Conservation (phyloP, 2,888 invertebrate genomes). For the Cyclophora albipunctata region DNA sequence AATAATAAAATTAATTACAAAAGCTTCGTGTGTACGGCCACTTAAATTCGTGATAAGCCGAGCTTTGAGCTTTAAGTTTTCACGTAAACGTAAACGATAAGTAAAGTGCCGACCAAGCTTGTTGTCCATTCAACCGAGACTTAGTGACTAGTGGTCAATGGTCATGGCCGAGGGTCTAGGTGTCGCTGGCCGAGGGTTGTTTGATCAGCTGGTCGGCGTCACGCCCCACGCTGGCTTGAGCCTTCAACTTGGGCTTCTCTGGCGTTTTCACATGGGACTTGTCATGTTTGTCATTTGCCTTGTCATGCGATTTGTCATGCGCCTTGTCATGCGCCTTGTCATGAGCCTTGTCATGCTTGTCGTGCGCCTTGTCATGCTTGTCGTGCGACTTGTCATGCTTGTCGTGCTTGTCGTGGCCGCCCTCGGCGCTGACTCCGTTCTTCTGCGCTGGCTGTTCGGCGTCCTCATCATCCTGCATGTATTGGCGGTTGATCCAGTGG, state of each 20-base stretch:
- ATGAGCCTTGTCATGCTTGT: conserved; percentile 15
- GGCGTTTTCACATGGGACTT: conserved; percentile 5
- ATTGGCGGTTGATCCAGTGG: conserved; percentile 74
- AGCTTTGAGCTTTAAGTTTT: no score
- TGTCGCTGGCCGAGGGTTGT: conserved; percentile 64
- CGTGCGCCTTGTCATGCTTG: conserved; percentile 16
- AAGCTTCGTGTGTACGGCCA: no score
- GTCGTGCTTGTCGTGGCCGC: conserved; percentile 33
- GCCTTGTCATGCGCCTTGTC: conserved; percentile 14
- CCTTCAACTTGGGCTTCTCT: conserved; percentile 50
- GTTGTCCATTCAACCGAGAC: no score
- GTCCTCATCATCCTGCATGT: conserved; percentile 58
- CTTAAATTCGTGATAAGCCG: no score
- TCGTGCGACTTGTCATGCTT: conserved; percentile 17
- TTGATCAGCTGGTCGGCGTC: conserved; percentile 75
- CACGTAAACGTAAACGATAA: no score
- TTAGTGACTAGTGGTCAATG: not conserved
- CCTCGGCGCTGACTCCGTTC: conserved; percentile 62
- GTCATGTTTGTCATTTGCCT: conserved; percentile 8
- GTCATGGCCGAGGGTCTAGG: conserved; percentile 44
- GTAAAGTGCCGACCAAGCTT: no score
- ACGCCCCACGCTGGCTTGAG: conserved; percentile 66
- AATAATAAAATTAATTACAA: no score
- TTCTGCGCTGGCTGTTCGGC: conserved; percentile 61
- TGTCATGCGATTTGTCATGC: conserved; percentile 8